Percentiles rank a stretch among this genome's conserved stretches.
These are phyloP conservation scores for Rambutsinella grinnellia DNA, from an alignment of 2,888 invertebrate genomes.

Conservation along the genomic window DNA sequence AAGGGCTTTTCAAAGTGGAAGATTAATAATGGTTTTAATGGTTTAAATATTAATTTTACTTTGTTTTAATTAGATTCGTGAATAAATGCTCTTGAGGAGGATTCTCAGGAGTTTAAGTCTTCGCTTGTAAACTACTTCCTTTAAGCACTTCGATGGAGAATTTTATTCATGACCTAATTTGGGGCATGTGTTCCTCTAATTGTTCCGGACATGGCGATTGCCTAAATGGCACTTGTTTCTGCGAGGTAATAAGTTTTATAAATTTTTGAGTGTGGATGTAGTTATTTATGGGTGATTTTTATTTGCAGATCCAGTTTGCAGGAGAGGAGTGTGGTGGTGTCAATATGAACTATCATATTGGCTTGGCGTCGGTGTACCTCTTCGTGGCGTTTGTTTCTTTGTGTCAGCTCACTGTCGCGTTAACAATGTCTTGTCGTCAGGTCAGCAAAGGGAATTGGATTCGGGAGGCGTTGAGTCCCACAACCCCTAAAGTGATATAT, in stretches of 20 bases:
- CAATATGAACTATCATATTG: slow-evolving; percentile 82
- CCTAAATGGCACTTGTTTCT: slow-evolving; percentile 90
- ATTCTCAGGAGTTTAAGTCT: too few relatives aligned
- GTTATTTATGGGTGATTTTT: slow-evolving; percentile 4
- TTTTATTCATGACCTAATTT: slow-evolving; percentile 64
- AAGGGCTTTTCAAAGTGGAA: too few relatives aligned
- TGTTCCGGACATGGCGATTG: slow-evolving; percentile 94
- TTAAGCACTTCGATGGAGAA: slow-evolving; percentile 66
- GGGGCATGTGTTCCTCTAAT: slow-evolving; percentile 75
- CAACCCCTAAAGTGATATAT: slow-evolving; percentile 91
- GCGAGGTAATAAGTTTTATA: slow-evolving; percentile 78
- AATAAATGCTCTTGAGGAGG: too few relatives aligned
- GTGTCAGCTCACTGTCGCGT: slow-evolving; percentile 86
- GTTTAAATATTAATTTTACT: too few relatives aligned
- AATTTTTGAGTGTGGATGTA: neutral
- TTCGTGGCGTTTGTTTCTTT: slow-evolving; percentile 86
- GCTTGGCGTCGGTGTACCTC: slow-evolving; percentile 79
- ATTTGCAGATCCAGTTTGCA: slow-evolving; percentile 76
- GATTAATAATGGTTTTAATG: too few relatives aligned
- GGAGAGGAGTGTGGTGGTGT: slow-evolving; percentile 87
- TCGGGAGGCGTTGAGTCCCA: slow-evolving; percentile 85
- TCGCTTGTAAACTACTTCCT: too few relatives aligned
- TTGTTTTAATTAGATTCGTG: too few relatives aligned
- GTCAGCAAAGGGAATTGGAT: slow-evolving; percentile 81
- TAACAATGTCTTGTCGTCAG: slow-evolving; percentile 69